Conservation (phyloP, 2,888 invertebrate species). For the Callyntrura guangdongensis region DNA sequence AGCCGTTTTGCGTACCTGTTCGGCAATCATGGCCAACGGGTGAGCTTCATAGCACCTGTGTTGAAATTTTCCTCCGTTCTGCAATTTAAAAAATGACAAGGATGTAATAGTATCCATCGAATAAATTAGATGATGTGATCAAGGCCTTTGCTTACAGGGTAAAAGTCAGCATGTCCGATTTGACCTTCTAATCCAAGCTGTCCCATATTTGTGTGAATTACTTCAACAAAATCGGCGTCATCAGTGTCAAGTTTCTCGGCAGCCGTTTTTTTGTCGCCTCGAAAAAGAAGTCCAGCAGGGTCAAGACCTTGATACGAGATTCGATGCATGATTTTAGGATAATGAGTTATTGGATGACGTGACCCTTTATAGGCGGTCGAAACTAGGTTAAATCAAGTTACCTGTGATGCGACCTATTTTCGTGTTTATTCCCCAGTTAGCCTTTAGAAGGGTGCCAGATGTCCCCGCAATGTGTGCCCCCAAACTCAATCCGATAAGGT, state of each 20-base stretch:
- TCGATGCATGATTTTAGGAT: background rate
- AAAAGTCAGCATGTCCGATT: conserved; percentile 80
- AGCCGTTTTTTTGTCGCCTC: conserved; percentile 67
- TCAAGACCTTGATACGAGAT: conserved; percentile 70
- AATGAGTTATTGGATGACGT: background rate
- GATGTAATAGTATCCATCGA: background rate
- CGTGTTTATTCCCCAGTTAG: conserved; percentile 73
- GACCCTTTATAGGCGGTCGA: background rate
- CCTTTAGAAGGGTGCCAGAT: conserved; percentile 74
- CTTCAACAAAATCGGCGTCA: conserved; percentile 81
- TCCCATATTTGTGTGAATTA: conserved; percentile 81
- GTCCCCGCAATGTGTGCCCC: conserved; percentile 79
- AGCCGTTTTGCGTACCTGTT: conserved; percentile 55
- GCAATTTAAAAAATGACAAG: background rate
- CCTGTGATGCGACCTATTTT: conserved; percentile 81
- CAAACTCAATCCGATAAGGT: conserved; percentile 76
- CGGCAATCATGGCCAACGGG: conserved; percentile 76
- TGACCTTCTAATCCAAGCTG: conserved; percentile 76
- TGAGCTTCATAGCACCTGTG: conserved; percentile 77
- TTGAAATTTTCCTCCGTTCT: conserved; percentile 80
- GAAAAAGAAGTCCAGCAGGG: conserved; percentile 79
- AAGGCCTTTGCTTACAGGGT: too few relatives aligned
- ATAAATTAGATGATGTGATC: too few relatives aligned
- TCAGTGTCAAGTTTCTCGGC: conserved; percentile 75
- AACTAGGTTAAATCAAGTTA: background rate